phyloP scores from a whole-genome alignment of 2,888 invertebrate species.

The Eretmocerus hayati region DNA sequence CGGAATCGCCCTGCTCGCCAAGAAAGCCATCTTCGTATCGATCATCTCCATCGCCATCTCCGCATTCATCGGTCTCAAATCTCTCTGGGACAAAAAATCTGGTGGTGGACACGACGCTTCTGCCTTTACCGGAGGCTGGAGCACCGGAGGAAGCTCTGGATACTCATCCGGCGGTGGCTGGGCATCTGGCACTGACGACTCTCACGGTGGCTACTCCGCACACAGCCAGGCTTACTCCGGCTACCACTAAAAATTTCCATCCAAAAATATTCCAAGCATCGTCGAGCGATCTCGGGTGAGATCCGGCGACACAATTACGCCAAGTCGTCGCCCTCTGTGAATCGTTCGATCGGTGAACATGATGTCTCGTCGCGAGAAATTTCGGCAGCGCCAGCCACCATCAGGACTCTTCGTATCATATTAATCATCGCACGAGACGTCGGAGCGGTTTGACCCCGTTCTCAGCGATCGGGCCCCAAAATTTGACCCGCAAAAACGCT shows the following conservation, averaged over 20 bases:
- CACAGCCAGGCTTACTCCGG: conserved; percentile 41
- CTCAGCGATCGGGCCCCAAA: too few relatives aligned
- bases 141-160: conserved; percentile 22
- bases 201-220: conserved; percentile 11
- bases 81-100: conserved; percentile 38
- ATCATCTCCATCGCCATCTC: conserved; percentile 56
- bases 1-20: conserved; percentile 55
- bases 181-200: conserved; percentile 33
- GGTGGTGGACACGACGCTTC: conserved; percentile 38
- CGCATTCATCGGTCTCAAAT: conserved; percentile 47
- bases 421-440: too few relatives aligned
- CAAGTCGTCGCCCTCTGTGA: too few relatives aligned
- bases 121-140: conserved; percentile 33
- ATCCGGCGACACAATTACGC: too few relatives aligned
- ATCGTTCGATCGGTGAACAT: too few relatives aligned
- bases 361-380: too few relatives aligned
- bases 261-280: too few relatives aligned
- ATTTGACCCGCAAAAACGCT: too few relatives aligned
- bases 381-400: too few relatives aligned
- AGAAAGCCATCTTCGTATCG: conserved; percentile 57
- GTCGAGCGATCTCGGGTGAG: too few relatives aligned
- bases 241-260: conserved; percentile 31
- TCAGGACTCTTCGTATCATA: too few relatives aligned
- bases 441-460: too few relatives aligned
- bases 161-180: conserved; percentile 21